Evolutionary conservation across 1,140 invertebrate genomes (phyloP).

Genomic region (Cyclina sinensis): DNA sequence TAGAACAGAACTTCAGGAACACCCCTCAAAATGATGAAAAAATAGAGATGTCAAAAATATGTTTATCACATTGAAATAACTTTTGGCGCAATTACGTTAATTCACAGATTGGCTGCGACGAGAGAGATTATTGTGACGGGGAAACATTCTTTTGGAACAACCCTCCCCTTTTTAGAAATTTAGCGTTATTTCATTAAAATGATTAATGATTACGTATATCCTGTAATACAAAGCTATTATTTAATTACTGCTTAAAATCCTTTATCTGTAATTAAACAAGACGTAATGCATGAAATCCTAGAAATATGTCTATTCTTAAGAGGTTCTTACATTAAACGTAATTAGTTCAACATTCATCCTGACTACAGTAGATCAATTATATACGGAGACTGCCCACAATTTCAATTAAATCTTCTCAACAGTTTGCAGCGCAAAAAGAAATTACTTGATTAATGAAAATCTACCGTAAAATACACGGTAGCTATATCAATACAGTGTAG

Average conservation of each 20-base stretch:
- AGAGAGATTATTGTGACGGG: too few relatives aligned
- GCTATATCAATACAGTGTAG: not conserved
- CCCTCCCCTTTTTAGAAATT: too few relatives aligned
- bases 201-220: not conserved
- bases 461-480: not conserved
- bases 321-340: constrained; percentile 6
- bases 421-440: not conserved
- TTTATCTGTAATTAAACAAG: constrained; percentile 31
- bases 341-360: constrained; percentile 35
- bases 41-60: too few relatives aligned
- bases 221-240: not conserved
- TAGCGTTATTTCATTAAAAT: too few relatives aligned
- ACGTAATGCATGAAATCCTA: not conserved
- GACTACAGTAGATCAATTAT: not conserved
- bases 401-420: constrained; percentile 17
- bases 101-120: too few relatives aligned
- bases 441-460: not conserved
- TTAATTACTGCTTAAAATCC: constrained; percentile 17
- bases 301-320: not conserved
- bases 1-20: too few relatives aligned
- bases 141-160: too few relatives aligned
- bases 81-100: too few relatives aligned
- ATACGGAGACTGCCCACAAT: constrained; percentile 26
- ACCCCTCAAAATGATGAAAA: too few relatives aligned
- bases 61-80: too few relatives aligned